Evolutionary conservation across 2,797 vertebrate genomes (phyloP).

Genomic region (Nannoperca obscura): DNA sequence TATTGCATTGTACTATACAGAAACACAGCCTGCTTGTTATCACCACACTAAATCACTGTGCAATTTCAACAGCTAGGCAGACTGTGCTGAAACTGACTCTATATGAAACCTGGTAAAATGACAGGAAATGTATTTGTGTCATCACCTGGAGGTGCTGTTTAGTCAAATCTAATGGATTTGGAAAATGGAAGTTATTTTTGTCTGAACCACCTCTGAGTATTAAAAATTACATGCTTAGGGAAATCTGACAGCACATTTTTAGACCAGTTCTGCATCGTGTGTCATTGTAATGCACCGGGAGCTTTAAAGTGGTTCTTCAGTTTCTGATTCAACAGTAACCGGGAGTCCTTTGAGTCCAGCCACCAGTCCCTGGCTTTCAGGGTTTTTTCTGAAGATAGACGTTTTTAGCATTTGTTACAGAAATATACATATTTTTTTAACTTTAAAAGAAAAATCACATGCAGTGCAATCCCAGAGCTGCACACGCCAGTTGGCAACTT

Average conservation of each 20-base stretch:
- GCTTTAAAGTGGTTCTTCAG: conserved; percentile 65
- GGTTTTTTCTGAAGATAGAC: conserved; percentile 39
- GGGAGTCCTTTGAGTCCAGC: conserved; percentile 60
- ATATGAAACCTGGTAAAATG: conserved; percentile 42
- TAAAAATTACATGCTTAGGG: conserved; percentile 72
- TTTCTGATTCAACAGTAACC: conserved; percentile 74
- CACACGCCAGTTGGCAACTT: conserved; percentile 20
- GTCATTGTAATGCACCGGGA: conserved; percentile 63
- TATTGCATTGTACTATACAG: conserved; percentile 10
- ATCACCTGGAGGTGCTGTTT: conserved; percentile 73
- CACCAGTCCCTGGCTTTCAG: conserved; percentile 54
- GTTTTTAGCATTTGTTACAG: conserved; percentile 52
- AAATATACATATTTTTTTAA: neutral
- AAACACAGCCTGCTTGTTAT: conserved; percentile 19
- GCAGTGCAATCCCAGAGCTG: conserved; percentile 22
- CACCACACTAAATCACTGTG: conserved; percentile 20
- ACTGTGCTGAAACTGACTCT: conserved; percentile 27
- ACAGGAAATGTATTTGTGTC: conserved; percentile 65
- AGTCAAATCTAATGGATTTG: conserved; percentile 74
- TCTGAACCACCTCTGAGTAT: conserved; percentile 68
- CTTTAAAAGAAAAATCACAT: neutral
- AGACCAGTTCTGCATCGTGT: conserved; percentile 51
- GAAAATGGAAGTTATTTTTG: conserved; percentile 77
- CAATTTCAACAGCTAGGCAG: conserved; percentile 36
- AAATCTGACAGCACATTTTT: conserved; percentile 70